Evolutionary conservation across 2,888 invertebrate species (phyloP).

Genomic region (Cactoblastis cactorum): DNA sequence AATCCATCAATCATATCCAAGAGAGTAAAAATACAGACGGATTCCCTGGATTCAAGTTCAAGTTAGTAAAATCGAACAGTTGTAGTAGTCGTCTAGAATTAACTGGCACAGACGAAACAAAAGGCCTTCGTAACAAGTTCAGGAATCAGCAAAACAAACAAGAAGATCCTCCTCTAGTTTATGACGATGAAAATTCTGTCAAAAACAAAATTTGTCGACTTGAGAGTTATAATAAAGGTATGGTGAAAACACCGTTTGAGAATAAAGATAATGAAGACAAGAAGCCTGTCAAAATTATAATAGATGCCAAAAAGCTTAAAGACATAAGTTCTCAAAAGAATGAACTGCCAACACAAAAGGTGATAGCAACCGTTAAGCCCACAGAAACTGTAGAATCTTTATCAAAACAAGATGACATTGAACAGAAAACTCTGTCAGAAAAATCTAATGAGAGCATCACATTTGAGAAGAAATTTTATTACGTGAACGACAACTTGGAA

Average conservation of each 20-base stretch:
- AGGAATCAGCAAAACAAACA: constrained; percentile 51
- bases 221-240: constrained; percentile 73
- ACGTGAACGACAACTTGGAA: constrained; percentile 79
- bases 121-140: constrained; percentile 67
- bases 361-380: constrained; percentile 20
- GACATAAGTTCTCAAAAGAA: constrained; percentile 29
- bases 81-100: constrained; percentile 90
- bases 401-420: constrained; percentile 31
- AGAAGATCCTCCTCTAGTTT: constrained; percentile 66
- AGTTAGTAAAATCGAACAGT: constrained; percentile 91
- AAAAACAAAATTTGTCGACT: constrained; percentile 74
- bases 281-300: constrained; percentile 34
- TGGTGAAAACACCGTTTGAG: constrained; percentile 66
- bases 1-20: constrained; percentile 40
- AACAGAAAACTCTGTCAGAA: constrained; percentile 34
- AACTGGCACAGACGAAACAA: constrained; percentile 82
- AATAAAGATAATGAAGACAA: constrained; percentile 51
- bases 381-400: constrained; percentile 30
- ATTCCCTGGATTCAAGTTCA: constrained; percentile 86
- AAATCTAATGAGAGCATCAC: constrained; percentile 48
- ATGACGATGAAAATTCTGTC: constrained; percentile 71
- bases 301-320: constrained; percentile 28
- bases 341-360: constrained; percentile 23
- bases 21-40: constrained; percentile 55
- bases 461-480: constrained; percentile 80